Percentiles rank a stretch among this genome's conserved stretches.
phyloP scores from a whole-genome alignment of 2,888 invertebrate species.

The Xestia rhomboidea region DNA sequence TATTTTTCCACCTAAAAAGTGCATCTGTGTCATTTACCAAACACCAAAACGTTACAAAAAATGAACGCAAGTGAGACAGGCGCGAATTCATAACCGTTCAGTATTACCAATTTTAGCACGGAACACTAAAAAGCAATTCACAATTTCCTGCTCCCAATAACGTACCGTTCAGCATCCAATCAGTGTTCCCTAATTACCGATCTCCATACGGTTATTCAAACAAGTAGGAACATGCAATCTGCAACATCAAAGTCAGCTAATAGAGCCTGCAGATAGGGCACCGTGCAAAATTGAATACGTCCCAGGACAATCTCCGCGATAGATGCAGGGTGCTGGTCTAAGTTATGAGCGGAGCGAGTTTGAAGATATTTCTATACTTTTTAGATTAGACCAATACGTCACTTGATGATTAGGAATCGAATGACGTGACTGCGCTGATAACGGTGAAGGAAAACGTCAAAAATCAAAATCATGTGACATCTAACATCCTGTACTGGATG shows the following conservation, averaged over 20 bases:
- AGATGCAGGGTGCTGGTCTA: constrained; percentile 74
- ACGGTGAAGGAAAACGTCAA: not conserved
- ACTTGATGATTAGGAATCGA: not conserved
- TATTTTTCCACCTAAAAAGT: not conserved
- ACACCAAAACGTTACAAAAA: not conserved
- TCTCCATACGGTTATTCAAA: constrained; percentile 67
- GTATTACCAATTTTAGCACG: constrained; percentile 9
- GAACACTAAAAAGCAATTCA: constrained; percentile 39
- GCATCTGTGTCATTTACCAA: not conserved
- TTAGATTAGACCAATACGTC: not conserved
- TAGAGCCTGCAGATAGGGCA: constrained; percentile 85
- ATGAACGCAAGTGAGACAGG: too few species aligned
- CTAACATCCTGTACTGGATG: too few species aligned
- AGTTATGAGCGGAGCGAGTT: constrained; percentile 42
- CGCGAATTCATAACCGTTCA: constrained; percentile 10
- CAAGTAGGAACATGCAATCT: constrained; percentile 70
- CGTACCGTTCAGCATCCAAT: constrained; percentile 44
- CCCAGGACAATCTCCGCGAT: constrained; percentile 87
- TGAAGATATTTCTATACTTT: not conserved
- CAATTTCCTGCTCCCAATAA: constrained; percentile 30
- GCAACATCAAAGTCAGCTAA: constrained; percentile 77
- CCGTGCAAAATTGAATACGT: constrained; percentile 89
- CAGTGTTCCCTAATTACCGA: constrained; percentile 53
- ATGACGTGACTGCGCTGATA: not conserved
- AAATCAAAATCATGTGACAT: too few species aligned